A percentile compares a stretch with the other conserved stretches of the same genome.
Conservation (phyloP, 2,888 invertebrate genomes). For the Euplagia quadripunctaria region DNA sequence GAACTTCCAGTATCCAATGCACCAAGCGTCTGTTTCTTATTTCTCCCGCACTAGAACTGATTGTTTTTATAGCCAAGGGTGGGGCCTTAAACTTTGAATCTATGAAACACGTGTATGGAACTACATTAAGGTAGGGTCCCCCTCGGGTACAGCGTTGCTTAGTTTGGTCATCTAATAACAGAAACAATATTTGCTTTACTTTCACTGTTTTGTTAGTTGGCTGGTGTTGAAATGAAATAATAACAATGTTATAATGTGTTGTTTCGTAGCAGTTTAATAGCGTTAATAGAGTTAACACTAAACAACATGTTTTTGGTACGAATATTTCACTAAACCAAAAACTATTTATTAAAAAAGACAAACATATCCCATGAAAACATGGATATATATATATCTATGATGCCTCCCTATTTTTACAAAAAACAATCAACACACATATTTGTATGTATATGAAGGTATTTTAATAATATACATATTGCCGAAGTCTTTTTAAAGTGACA, state of each 20-base stretch:
- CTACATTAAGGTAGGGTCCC: slow-evolving; percentile 39
- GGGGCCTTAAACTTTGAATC: slow-evolving; percentile 73
- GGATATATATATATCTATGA: too few species aligned
- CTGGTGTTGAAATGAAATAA: slow-evolving; percentile 13
- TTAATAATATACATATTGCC: too few species aligned
- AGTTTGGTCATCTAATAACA: slow-evolving; percentile 48
- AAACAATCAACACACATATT: too few species aligned
- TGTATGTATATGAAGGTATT: too few species aligned
- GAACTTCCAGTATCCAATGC: slow-evolving; percentile 70
- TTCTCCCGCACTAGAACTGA: slow-evolving; percentile 73
- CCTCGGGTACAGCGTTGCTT: slow-evolving; percentile 36
- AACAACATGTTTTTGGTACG: neutral
- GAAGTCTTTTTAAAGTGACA: too few species aligned
- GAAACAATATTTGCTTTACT: slow-evolving; percentile 39
- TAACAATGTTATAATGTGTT: slow-evolving; percentile 5
- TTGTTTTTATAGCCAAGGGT: slow-evolving; percentile 80
- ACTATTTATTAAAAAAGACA: neutral
- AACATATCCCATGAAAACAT: too few species aligned
- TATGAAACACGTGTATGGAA: slow-evolving; percentile 74
- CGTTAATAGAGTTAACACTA: neutral
- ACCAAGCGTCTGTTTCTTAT: slow-evolving; percentile 80
- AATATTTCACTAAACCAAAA: neutral
- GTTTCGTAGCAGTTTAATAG: neutral
- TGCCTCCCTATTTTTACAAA: too few species aligned
- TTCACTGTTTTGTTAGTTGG: slow-evolving; percentile 34